Evolutionary conservation across 1,140 invertebrate species (phyloP), one percentile per base, ranked within the genome.

Genomic region (Bombus sylvicola): DNA sequence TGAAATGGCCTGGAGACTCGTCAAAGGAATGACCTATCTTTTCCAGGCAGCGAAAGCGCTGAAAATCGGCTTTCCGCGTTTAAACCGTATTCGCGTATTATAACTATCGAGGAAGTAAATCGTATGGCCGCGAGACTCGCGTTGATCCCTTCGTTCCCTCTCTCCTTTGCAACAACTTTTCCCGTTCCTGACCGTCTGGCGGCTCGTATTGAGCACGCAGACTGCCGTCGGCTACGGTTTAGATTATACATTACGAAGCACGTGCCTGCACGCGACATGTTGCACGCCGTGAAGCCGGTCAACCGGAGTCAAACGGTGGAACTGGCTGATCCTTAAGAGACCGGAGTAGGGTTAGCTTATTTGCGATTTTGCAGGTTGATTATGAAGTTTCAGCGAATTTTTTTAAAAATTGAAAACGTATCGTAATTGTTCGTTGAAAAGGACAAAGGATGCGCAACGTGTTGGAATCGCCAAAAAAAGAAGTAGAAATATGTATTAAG

Each of bases 231-330:
- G 85, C 80, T 22, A 53, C 87, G 68, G 87, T 72, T 87, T 73
- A 84, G 89, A 90, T 90, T 90, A 90, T 91, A 92, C 85, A 91
- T 92, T 86, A 87, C 79, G 57, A 75, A 85, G 89, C 91, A 91
- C 89, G 89, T 92, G 91, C 83, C 87, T 87, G 89, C 89, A 87
- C 87, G 89, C 88, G 91, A 92, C 91, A 91, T 87, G 84, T 90
- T 92, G 88, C 89, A 92, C 83, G 71, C 88, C 86, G 86, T 82
- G 85, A 86, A 78, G 76, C 87, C 74, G 15, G 47, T 64, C 59
- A 66, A 78, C 34, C 81, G 66, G 47, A 66, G 71, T 84, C 73
- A 83, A 68, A 43, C 64, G 62, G 64, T 57, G 25, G 84, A 84
- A 79, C 53, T 57, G 39, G 71, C 39, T 31, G 34, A 18, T 66